A percentile compares a stretch with the other conserved stretches of the same genome.
Conservation (phyloP, 1,140 invertebrate species). For the Eumaeus atala region DNA sequence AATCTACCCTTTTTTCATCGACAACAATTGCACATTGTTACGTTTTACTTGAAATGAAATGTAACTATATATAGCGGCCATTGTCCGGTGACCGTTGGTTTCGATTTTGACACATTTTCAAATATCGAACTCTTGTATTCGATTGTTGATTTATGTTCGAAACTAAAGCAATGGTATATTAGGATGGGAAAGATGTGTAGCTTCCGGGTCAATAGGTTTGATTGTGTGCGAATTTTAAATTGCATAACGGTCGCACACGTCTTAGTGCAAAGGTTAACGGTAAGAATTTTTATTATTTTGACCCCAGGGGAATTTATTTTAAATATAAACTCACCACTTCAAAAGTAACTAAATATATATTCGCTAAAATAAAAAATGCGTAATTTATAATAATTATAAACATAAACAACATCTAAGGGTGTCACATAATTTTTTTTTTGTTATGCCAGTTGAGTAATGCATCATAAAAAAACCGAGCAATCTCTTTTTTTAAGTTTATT, state of each 20-base stretch:
- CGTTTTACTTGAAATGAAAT: conserved; percentile 56
- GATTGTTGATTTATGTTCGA: conserved; percentile 65
- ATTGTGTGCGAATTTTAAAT: conserved; percentile 46
- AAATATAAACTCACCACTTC: neutral
- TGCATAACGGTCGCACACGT: conserved; percentile 59
- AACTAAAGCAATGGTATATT: conserved; percentile 31
- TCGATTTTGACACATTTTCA: conserved; percentile 62
- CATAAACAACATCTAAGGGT: too few relatives aligned
- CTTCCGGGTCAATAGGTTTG: conserved; percentile 56
- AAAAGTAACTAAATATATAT: neutral
- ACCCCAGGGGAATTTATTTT: neutral
- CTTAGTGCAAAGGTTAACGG: conserved; percentile 55
- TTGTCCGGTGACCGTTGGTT: conserved; percentile 52
- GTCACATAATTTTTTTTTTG: too few relatives aligned
- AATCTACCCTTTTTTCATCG: conserved; percentile 67
- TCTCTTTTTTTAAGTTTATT: too few relatives aligned
- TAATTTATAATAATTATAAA: too few relatives aligned
- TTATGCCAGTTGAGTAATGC: too few relatives aligned
- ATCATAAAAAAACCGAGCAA: too few relatives aligned
- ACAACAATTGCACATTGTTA: conserved; percentile 69
- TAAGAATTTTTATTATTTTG: conserved; percentile 12
- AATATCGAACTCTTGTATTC: conserved; percentile 53
- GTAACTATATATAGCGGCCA: conserved; percentile 37
- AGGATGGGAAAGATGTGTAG: conserved; percentile 57
- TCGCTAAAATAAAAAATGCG: too few relatives aligned